Conservation (phyloP, 1,140 invertebrate species). For the Scaptomyza pallida region DNA sequence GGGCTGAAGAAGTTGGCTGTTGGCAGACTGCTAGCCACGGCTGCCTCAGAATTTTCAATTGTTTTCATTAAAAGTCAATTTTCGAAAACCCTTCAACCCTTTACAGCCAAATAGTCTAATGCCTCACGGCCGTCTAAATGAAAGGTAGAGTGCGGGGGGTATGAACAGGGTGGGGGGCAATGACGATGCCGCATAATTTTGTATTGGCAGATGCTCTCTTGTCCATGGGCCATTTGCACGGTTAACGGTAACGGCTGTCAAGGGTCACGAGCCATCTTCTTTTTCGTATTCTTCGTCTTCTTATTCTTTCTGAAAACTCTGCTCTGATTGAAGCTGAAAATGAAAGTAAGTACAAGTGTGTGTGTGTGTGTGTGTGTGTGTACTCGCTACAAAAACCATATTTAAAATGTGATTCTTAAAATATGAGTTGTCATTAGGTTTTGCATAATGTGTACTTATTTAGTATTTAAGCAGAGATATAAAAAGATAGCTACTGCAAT, state of each 20-base stretch:
- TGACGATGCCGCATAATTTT: conserved; percentile 67
- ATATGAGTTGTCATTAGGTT: no score
- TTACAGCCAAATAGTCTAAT: conserved; percentile 16
- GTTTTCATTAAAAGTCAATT: conserved; percentile 83
- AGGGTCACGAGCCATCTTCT: conserved; percentile 63
- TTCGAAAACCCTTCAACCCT: conserved; percentile 61
- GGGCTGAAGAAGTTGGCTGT: not conserved
- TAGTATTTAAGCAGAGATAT: no score
- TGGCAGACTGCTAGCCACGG: conserved; percentile 2
- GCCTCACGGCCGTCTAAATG: conserved; percentile 1
- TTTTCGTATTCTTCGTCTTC: no score
- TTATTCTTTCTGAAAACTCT: not conserved
- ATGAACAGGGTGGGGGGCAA: not conserved
- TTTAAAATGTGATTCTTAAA: no score
- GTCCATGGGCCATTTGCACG: conserved; percentile 68
- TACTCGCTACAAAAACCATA: no score
- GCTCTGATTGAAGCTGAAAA: conserved; percentile 71
- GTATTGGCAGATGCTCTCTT: conserved; percentile 77
- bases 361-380: no score
- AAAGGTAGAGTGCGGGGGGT: not conserved
- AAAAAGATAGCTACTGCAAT: no score
- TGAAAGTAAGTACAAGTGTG: conserved; percentile 27
- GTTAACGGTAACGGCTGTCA: conserved; percentile 67
- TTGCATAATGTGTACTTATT: no score
- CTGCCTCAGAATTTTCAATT: conserved; percentile 70